Base-by-base conservation (phyloP, 2,797 vertebrate species). In the Brachymystax lenok region DNA sequence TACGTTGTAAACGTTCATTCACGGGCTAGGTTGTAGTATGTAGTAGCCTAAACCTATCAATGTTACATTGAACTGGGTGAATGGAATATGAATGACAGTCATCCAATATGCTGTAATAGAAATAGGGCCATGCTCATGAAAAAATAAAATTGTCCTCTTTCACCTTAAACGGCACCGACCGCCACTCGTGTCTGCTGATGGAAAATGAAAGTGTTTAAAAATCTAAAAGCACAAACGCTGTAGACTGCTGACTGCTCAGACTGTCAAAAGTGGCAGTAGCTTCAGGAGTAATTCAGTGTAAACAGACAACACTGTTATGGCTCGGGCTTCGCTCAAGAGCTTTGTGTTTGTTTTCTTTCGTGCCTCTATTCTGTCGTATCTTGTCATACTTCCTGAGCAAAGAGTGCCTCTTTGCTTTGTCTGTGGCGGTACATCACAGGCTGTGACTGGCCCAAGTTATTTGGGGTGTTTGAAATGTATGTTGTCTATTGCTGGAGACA, bases 401-500 rank as follows among this genome's bases (percentile, higher is more conserved):
- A 83, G 79, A 70, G 76, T 40, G 77, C 74, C 75, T 73, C 73
- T 74, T 78, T 78, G 77, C 78, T 77, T 66, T 78, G 76, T 77
- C 78, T 71, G 77, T 77, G 74, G 72, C 54, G 50, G 33, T 71
- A 66, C 21, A 27, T 68, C 64, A 74, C 75, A 1, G 56, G 74
- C 54, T 56, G 17, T 21, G 75, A 79, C 75, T 84, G 71, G 80
- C 79, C 68, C 0, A 30, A 77, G 87, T 85, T 93, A 91, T 91
- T 92, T 89, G 82, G 77, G 87, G 78, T 83, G 87, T 87, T 82
- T 82, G 77, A 91, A 90, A 90, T 88, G 82, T 85, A 82, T 86
- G 85, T 86, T 17, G 12, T 6, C 0, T 40, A 83, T 84, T 89
- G 85, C 91, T 92, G 87, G 80, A 91, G 87, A 85, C 86, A 7